phyloP scores from a whole-genome alignment of 2,888 invertebrate species.

The Nemurella pictetii region DNA sequence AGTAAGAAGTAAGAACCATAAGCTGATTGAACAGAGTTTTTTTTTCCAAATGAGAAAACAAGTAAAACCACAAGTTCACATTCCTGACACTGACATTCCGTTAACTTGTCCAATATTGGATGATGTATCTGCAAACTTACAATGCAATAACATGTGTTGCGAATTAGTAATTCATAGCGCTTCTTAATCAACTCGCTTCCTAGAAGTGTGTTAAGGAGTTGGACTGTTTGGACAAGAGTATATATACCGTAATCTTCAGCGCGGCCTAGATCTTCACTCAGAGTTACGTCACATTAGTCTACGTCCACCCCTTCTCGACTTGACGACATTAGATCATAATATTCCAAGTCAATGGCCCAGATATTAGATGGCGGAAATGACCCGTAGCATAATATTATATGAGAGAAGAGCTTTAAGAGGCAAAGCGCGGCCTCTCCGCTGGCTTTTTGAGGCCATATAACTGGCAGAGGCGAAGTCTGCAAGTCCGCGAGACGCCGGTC shows the following conservation, averaged over 20 bases:
- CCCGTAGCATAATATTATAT: slow-evolving; percentile 14
- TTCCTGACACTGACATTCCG: slow-evolving; percentile 17
- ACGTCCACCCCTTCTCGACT: slow-evolving; percentile 27
- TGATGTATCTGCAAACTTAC: slow-evolving; percentile 6
- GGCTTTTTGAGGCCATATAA: slow-evolving; percentile 27
- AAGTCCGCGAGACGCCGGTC: background rate
- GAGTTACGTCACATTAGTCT: background rate
- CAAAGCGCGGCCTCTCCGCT: slow-evolving; percentile 10
- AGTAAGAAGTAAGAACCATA: background rate
- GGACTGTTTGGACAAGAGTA: slow-evolving; percentile 14
- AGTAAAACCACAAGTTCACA: slow-evolving; percentile 9
- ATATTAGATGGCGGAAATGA: slow-evolving; percentile 35
- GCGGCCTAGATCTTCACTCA: background rate
- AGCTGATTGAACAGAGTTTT: background rate
- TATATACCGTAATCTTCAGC: slow-evolving; percentile 9
- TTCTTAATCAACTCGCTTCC: background rate
- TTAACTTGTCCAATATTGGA: slow-evolving; percentile 3
- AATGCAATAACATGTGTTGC: slow-evolving; percentile 6
- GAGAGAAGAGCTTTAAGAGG: background rate
- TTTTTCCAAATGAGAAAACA: background rate
- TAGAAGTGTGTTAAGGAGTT: background rate
- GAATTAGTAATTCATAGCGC: slow-evolving; percentile 23
- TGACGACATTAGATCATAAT: slow-evolving; percentile 4
- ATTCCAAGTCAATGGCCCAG: slow-evolving; percentile 23
- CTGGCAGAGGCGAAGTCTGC: background rate